A percentile compares a stretch with the other conserved stretches of the same genome.
These are phyloP conservation scores for Anabacerthia variegaticeps DNA, from an alignment of 2,797 vertebrate species.

Conservation along the genomic window DNA sequence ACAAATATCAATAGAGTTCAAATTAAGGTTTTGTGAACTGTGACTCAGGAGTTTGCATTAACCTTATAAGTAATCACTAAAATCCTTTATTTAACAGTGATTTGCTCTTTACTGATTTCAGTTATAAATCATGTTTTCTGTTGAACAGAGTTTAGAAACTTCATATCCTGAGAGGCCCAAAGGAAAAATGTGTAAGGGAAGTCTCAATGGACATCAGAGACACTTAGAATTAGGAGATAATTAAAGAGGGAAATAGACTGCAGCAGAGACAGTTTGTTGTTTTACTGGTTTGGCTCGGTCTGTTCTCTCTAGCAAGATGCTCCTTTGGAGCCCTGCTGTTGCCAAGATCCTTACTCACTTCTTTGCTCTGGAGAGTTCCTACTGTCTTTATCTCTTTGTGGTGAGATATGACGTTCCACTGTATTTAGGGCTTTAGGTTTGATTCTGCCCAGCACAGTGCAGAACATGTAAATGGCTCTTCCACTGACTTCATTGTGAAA, in stretches of 20 bases:
- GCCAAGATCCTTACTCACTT: background rate
- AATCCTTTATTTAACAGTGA: conserved; percentile 37
- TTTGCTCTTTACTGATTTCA: conserved; percentile 21
- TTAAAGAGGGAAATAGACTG: background rate
- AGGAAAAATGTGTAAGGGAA: background rate
- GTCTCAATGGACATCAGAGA: background rate
- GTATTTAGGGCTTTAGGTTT: background rate
- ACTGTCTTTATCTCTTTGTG: background rate
- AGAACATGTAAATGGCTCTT: background rate
- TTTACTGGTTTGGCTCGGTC: background rate
- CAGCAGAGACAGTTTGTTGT: background rate
- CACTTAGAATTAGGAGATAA: background rate
- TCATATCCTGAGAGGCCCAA: background rate
- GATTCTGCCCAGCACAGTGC: background rate
- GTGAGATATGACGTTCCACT: background rate
- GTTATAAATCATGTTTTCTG: conserved; percentile 32
- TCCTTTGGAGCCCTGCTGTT: background rate
- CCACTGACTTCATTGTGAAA: background rate
- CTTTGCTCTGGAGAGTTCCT: background rate
- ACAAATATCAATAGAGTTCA: background rate
- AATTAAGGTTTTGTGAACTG: conserved; percentile 33
- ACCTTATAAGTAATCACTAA: conserved; percentile 13
- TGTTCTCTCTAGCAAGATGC: background rate
- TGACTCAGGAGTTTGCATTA: background rate
- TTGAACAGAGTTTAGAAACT: background rate